phyloP scores from a whole-genome alignment of 2,888 invertebrate genomes.

The Acronicta psi region DNA sequence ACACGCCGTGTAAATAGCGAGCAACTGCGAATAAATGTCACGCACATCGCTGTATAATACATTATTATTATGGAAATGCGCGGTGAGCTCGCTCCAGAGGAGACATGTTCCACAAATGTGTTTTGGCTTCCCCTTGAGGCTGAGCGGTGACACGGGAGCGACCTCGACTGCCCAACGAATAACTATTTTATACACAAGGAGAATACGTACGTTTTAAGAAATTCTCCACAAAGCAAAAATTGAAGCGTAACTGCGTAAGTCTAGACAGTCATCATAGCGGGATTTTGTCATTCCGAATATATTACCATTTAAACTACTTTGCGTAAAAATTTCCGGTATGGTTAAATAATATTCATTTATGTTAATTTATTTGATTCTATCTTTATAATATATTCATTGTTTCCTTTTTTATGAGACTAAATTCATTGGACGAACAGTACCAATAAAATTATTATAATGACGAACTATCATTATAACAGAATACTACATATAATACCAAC shows the following conservation, averaged over 20 bases:
- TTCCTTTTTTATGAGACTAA: slow-evolving; percentile 9
- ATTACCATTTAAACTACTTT: not conserved
- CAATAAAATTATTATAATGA: not conserved
- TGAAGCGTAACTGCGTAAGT: slow-evolving; percentile 7
- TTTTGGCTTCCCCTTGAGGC: slow-evolving; percentile 62
- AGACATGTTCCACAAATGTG: slow-evolving; percentile 56
- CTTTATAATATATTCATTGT: not conserved
- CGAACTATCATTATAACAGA: not conserved
- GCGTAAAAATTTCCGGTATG: not conserved
- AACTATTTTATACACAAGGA: slow-evolving; percentile 31
- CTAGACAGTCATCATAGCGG: slow-evolving; percentile 5
- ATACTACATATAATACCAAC: too few relatives aligned
- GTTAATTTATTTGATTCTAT: slow-evolving; percentile 13
- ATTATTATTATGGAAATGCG: slow-evolving; percentile 67
- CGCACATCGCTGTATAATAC: slow-evolving; percentile 59
- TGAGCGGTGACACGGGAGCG: slow-evolving; percentile 54
- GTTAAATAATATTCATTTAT: slow-evolving; percentile 14
- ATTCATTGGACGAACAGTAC: slow-evolving; percentile 2
- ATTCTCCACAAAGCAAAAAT: slow-evolving; percentile 7
- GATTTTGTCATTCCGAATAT: slow-evolving; percentile 8
- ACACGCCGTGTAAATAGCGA: slow-evolving; percentile 59
- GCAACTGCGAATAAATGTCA: slow-evolving; percentile 69
- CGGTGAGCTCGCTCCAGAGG: slow-evolving; percentile 54
- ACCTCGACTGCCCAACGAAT: slow-evolving; percentile 49
- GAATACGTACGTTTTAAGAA: slow-evolving; percentile 4